These are phyloP conservation scores for Sebastes elongatus DNA, from an alignment of 2,797 vertebrate species.

Conservation along the genomic window DNA sequence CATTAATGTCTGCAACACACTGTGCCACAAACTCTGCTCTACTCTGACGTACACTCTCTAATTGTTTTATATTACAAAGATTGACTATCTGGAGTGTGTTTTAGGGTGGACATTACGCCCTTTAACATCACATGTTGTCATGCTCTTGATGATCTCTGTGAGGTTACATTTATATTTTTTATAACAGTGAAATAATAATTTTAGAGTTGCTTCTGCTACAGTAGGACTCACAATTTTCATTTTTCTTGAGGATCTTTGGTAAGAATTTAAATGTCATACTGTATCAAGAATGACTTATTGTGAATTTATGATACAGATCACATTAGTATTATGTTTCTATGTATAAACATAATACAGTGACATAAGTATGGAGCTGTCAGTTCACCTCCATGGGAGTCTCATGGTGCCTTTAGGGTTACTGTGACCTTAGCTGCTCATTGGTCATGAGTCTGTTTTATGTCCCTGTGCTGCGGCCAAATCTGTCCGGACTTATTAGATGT, in stretches of 20 bases:
- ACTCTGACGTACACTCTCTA: accelerated
- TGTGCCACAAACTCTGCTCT: no score
- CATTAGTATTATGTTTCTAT: neutral
- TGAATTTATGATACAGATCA: neutral
- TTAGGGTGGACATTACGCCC: neutral
- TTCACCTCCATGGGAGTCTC: neutral
- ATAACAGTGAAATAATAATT: neutral
- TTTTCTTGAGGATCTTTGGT: neutral
- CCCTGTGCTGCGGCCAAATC: constrained; percentile 22
- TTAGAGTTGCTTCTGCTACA: neutral
- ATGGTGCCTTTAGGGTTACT: constrained; percentile 13
- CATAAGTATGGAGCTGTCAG: neutral
- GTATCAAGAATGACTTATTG: neutral
- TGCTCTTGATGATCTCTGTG: neutral
- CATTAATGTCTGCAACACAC: neutral
- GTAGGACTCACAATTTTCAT: neutral
- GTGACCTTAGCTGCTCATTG: constrained; percentile 36
- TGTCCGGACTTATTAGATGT: constrained; percentile 29
- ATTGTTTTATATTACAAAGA: neutral
- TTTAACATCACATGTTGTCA: neutral
- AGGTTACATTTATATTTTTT: neutral
- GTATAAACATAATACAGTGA: neutral
- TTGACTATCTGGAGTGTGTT: neutral
- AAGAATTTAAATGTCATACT: neutral
- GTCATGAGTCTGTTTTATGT: constrained; percentile 14